These are phyloP conservation scores for Corythornis vintsioides DNA, from an alignment of 2,113 vertebrate genomes.

Conservation along the genomic window DNA sequence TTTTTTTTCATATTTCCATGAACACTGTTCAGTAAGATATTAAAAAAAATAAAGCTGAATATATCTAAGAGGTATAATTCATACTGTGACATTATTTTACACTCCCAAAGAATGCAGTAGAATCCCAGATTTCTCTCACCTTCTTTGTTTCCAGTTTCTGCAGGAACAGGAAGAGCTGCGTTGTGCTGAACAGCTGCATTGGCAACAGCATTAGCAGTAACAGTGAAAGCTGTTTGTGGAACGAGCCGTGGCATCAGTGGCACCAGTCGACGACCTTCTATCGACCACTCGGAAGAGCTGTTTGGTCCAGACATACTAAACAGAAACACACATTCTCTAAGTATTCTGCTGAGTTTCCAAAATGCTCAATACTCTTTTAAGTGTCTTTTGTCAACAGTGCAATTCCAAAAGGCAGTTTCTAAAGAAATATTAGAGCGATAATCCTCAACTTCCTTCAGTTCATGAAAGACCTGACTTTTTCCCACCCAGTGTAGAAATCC, in stretches of 20 bases:
- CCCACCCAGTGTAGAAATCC: neutral
- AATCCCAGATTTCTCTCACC: constrained; percentile 73
- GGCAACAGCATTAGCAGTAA: constrained; percentile 92
- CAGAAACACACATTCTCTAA: constrained; percentile 50
- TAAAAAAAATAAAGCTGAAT: too few species aligned
- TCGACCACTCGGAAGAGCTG: constrained; percentile 96
- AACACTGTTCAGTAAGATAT: neutral
- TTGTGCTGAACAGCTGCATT: constrained; percentile 93
- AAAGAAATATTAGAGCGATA: neutral
- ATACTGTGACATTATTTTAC: neutral
- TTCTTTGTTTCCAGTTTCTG: constrained; percentile 97
- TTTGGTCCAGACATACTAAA: constrained; percentile 97
- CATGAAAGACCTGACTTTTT: neutral
- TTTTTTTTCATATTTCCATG: neutral
- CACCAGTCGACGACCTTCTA: constrained; percentile 94
- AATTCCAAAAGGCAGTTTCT: neutral
- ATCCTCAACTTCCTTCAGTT: neutral
- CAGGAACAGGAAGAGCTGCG: constrained; percentile 87
- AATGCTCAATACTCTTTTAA: neutral
- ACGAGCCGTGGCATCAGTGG: constrained; percentile 96
- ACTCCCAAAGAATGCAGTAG: neutral
- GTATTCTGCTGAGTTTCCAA: neutral
- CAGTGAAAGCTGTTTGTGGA: constrained; percentile 95
- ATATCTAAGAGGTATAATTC: neutral
- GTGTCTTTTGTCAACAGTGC: neutral